A percentile compares a stretch with the other conserved stretches of the same genome.
Evolutionary conservation across 2,113 vertebrate species (phyloP).

Genomic region (Geococcyx californianus): DNA sequence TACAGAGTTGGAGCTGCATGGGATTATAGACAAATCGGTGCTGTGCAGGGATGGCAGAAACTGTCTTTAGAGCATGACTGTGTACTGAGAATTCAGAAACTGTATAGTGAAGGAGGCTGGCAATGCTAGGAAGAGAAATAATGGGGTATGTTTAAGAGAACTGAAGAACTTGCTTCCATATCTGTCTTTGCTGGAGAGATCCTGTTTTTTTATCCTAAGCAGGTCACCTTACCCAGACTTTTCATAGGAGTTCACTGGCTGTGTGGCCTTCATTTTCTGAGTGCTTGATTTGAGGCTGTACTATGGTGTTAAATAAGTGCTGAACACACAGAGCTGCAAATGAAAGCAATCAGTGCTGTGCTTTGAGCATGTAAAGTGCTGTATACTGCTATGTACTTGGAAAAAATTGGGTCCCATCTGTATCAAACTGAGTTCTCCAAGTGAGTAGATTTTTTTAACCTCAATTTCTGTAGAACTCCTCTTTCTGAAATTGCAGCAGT

Average conservation of each 20-base stretch:
- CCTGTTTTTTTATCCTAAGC: background rate
- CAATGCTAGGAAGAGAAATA: background rate
- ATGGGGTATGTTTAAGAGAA: background rate
- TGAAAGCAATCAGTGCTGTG: slow-evolving; percentile 61
- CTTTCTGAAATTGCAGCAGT: slow-evolving; percentile 17
- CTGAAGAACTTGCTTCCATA: background rate
- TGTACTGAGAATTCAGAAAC: background rate
- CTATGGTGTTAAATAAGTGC: slow-evolving; percentile 46
- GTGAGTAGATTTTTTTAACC: slow-evolving; percentile 11
- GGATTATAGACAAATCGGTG: background rate
- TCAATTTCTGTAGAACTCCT: background rate
- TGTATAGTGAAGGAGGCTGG: background rate
- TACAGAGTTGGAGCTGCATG: background rate
- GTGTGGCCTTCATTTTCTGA: slow-evolving; percentile 61
- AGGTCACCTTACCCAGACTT: slow-evolving; percentile 42
- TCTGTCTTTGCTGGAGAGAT: background rate
- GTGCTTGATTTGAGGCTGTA: slow-evolving; percentile 48
- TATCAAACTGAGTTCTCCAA: slow-evolving; percentile 39
- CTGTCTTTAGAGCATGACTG: background rate
- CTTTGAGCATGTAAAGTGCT: slow-evolving; percentile 63
- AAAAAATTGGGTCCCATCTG: slow-evolving; percentile 57
- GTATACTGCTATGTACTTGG: slow-evolving; percentile 54
- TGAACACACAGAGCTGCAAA: slow-evolving; percentile 66
- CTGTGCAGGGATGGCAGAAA: background rate
- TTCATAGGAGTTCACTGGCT: slow-evolving; percentile 49